Conservation (phyloP, 2,797 vertebrate genomes). For the Melanotaenia parkinsoni region DNA sequence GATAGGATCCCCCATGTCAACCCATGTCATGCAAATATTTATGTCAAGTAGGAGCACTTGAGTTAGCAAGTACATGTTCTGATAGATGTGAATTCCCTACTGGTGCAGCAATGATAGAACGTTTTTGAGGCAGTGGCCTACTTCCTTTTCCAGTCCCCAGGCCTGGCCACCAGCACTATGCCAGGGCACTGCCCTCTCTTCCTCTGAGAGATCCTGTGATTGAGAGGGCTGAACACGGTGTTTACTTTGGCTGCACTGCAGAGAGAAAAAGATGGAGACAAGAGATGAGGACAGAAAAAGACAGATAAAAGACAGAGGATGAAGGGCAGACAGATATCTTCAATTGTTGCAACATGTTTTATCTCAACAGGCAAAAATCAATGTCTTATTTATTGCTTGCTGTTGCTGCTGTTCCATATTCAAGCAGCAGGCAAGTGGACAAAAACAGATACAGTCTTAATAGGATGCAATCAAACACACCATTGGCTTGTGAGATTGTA, state of each 20-base stretch:
- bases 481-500: conserved; percentile 49
- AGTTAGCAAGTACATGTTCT: conserved; percentile 60
- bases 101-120: conserved; percentile 61
- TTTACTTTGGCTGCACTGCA: conserved; percentile 72
- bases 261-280: conserved; percentile 50
- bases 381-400: conserved; percentile 42
- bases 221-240: conserved; percentile 60
- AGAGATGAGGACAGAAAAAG: conserved; percentile 36
- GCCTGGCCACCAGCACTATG: conserved; percentile 62
- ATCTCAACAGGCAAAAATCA: conserved; percentile 38
- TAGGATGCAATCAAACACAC: conserved; percentile 52
- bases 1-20: conserved; percentile 77
- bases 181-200: conserved; percentile 72
- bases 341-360: conserved; percentile 16
- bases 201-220: conserved; percentile 82
- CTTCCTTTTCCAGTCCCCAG: conserved; percentile 68
- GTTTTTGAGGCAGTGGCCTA: conserved; percentile 67
- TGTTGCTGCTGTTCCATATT: conserved; percentile 41
- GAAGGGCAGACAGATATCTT: conserved; percentile 24
- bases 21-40: conserved; percentile 81
- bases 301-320: conserved; percentile 47
- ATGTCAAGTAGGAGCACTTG: conserved; percentile 74
- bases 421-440: conserved; percentile 53
- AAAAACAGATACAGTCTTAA: conserved; percentile 42
- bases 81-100: conserved; percentile 76